Evolutionary conservation across 2,888 invertebrate genomes (phyloP).

Genomic region (Cheilosia grossa): DNA sequence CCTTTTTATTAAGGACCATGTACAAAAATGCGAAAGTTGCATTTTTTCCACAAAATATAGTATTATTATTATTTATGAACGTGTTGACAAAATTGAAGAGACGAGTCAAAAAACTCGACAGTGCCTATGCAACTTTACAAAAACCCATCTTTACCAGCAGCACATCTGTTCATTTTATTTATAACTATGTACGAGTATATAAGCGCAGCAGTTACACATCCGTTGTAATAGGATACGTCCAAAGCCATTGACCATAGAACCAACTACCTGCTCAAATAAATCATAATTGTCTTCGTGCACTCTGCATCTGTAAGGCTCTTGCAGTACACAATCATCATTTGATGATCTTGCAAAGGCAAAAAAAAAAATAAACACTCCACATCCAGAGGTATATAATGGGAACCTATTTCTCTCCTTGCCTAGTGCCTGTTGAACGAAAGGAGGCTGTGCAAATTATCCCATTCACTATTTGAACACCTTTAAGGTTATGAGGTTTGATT

Average conservation of each 20-base stretch:
- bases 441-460: slow-evolving; percentile 43
- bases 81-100: too few species aligned
- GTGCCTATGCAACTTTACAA: not conserved
- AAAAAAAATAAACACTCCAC: not conserved
- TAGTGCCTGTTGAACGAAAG: slow-evolving; percentile 23
- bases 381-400: slow-evolving; percentile 37
- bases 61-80: too few species aligned
- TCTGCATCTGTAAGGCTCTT: not conserved
- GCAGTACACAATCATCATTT: slow-evolving; percentile 37
- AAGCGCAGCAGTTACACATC: not conserved
- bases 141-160: not conserved
- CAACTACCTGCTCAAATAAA: slow-evolving; percentile 20
- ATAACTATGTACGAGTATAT: not conserved
- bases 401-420: slow-evolving; percentile 39
- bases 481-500: slow-evolving; percentile 66
- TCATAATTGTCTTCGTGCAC: slow-evolving; percentile 34
- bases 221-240: slow-evolving; percentile 16
- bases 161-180: not conserved
- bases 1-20: too few species aligned
- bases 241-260: slow-evolving; percentile 37
- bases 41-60: too few species aligned
- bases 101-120: not conserved
- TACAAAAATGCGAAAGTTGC: too few species aligned
- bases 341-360: slow-evolving; percentile 23
- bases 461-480: slow-evolving; percentile 59